Evolutionary conservation across 1,140 invertebrate genomes (phyloP), one percentile per base, ranked within the genome.

Genomic region (Drosophila novamexicana): DNA sequence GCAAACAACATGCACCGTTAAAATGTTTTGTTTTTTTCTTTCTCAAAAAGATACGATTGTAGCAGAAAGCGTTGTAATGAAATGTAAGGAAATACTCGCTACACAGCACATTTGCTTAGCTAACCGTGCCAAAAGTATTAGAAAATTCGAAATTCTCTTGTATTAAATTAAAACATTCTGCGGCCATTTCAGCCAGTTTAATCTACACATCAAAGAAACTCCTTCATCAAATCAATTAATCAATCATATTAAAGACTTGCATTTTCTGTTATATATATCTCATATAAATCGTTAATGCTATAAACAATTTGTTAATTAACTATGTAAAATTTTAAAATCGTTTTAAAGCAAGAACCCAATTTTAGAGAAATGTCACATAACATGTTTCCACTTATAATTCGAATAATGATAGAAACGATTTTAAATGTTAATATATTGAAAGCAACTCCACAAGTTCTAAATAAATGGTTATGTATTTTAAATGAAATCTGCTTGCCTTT

Each of bases 391-490:
- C 52, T 50, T 52, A 34, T 18, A 36, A 36, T 45, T 49, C 16
- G 37, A 56, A 36, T 29, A 22, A 49, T 49, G 22, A 34, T 34
- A 50, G 29, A 37, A 53, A 45, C 40, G 42, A 47, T 63, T 70
- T 71, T 57, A 71, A 65, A 50, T 58, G 62, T 71, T 65, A 65
- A 52, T 22, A 37, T 34, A 49, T 16, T 47, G 37, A 56, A 39
- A 71, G 6, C 34, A 53, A 54, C n/a, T 63, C 8, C 36, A 56
- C 50, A 54, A 70, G 34, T 63, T 47, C 67, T 56, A 64, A 70
- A 56, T 70, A 64, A 70, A 49, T 47, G 37, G 59, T 70, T 63
- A 70, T 56, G 47, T n/a, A 42, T 49, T 68, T 61, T 49, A 16
- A 56, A 36, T 52, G 4, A 36, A 50, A 36, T 37, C 3, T 18